phyloP scores from a whole-genome alignment of 1,140 invertebrate genomes.

The Psix sp. region DNA sequence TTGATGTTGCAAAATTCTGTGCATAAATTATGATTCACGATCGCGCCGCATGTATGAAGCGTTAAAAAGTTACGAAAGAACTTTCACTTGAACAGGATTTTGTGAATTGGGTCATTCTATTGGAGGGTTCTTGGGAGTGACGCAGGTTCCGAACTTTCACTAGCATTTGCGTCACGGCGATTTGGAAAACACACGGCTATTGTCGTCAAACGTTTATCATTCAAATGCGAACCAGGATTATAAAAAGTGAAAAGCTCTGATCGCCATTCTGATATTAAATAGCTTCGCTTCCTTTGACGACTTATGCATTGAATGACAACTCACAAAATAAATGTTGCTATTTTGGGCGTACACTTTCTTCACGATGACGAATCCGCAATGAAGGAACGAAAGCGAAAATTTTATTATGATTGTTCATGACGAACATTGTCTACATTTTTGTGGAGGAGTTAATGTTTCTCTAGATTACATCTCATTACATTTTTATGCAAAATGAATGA shows the following conservation, averaged over 20 bases:
- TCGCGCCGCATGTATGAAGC: conserved; percentile 19
- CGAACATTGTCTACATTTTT: no score
- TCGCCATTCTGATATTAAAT: conserved; percentile 13
- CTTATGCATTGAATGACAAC: not conserved
- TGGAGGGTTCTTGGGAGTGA: conserved; percentile 46
- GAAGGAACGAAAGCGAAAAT: no score
- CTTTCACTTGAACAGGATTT: conserved; percentile 59
- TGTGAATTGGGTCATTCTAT: conserved; percentile 51
- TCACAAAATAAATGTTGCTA: no score
- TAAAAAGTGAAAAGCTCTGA: conserved; percentile 31
- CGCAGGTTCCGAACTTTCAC: conserved; percentile 53
- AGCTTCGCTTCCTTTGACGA: not conserved
- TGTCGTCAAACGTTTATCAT: conserved; percentile 20
- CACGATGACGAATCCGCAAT: no score
- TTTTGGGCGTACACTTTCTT: no score
- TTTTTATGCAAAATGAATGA: no score
- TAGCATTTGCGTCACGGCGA: conserved; percentile 50
- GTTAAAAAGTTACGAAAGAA: conserved; percentile 38
- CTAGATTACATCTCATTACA: no score
- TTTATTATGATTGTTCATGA: no score
- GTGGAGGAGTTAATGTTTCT: no score
- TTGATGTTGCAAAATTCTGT: no score
- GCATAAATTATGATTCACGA: conserved; percentile 40
- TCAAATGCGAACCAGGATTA: conserved; percentile 30
- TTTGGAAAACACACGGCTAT: conserved; percentile 45